Evolutionary conservation across 2,797 vertebrate genomes (phyloP), one percentile per base, ranked within the genome.

Genomic region (Phalloptychus januarius): DNA sequence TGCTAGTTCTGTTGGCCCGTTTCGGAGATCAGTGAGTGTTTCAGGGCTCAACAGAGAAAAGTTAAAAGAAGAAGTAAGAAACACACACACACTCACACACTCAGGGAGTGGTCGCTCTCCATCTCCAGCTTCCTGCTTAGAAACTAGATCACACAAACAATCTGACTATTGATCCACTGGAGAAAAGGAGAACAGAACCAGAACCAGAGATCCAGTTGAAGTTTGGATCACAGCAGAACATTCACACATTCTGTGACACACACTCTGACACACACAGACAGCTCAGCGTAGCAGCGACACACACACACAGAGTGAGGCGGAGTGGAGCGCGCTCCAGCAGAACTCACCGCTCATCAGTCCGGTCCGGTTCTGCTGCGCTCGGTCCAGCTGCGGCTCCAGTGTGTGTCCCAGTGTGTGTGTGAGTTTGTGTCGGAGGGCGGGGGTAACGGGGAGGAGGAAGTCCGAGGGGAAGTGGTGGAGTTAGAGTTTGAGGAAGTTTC

Each of bases 261-360:
- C 40, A 25, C 71, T 70, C 50, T 23, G 20, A 52, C 23, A 52
- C 50, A 52, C 50, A 52, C 2, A 7, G 4, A 12, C 63, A 25
- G 50, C 23, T 52, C 50, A 25, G 50, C 23, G 8, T 52, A 52
- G 50, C 69, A 23, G n/a, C 76, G 48, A 25, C 58, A 31, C 72
- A 40, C 38, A 44, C 71, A 74, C 50, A 4, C 72, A 71, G 42
- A 23, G 54, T 40, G 50, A 25, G 23, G 50, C 50, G 23, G 23
- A 23, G 3, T 25, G 50, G 50, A 52, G 50, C 7, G 50, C 0
- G 45, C 7, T 7, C 15, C 0, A 1, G 33, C 36, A 31, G 4
- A 81, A 88, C 92, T 92, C 80, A 91, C 92, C 91, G 76, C 46
- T 81, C 89, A 83, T 75, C 80, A 84, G 91, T 76, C 33, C 83